These are phyloP conservation scores for Magallana gigas DNA, from an alignment of 1,140 invertebrate genomes.

Conservation along the genomic window DNA sequence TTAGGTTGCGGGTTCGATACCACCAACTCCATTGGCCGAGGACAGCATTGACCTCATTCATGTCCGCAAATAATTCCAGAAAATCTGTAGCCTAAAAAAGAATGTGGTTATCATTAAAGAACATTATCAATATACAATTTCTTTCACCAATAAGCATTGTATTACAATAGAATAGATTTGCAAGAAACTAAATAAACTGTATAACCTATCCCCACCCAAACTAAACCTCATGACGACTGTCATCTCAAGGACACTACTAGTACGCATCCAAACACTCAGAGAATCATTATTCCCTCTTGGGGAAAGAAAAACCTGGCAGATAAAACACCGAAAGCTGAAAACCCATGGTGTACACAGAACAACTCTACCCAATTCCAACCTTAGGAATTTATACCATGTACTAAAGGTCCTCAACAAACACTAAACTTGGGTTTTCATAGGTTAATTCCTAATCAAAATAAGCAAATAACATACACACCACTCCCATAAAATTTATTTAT, in stretches of 20 bases:
- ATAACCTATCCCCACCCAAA: neutral
- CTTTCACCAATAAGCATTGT: neutral
- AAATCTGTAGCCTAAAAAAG: neutral
- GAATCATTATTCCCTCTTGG: neutral
- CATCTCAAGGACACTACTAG: neutral
- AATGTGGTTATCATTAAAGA: neutral
- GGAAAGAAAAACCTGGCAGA: neutral
- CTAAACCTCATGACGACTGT: neutral
- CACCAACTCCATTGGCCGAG: too few relatives aligned
- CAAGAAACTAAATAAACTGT: neutral
- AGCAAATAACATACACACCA: too few relatives aligned
- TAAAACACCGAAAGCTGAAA: neutral
- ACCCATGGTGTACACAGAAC: slow-evolving; percentile 17
- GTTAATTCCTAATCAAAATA: neutral
- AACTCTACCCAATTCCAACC: slow-evolving; percentile 10
- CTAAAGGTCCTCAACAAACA: neutral
- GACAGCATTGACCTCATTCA: too few relatives aligned
- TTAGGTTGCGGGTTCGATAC: too few relatives aligned
- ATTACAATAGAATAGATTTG: neutral
- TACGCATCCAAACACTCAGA: neutral
- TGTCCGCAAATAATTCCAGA: too few relatives aligned
- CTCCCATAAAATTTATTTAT: neutral
- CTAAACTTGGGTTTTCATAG: neutral
- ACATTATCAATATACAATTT: neutral
- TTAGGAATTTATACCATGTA: neutral